A percentile compares a stretch with the other conserved stretches of the same genome.
Conservation (phyloP, 1,140 invertebrate genomes). For the Habropoda laboriosa region DNA sequence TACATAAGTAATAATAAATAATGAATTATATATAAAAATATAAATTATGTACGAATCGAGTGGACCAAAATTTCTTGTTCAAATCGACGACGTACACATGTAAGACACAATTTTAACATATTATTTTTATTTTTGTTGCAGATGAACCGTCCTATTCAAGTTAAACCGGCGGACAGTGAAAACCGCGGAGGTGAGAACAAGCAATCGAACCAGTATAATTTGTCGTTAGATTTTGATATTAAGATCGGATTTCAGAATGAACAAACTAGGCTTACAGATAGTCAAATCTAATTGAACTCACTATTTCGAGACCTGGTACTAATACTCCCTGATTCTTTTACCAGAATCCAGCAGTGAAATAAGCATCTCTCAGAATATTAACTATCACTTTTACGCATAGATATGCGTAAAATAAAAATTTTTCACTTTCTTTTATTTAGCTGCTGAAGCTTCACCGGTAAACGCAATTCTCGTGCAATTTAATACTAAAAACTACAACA, state of each 20-base stretch:
- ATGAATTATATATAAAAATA: no score
- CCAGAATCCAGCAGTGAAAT: no score
- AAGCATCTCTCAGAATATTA: background rate
- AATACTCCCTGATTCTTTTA: background rate
- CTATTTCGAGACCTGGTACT: background rate
- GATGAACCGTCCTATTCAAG: slow-evolving; percentile 99
- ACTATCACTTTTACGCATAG: background rate
- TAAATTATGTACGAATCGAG: background rate
- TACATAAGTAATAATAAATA: no score
- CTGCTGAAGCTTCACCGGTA: background rate
- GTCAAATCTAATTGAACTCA: background rate
- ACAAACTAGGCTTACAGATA: background rate
- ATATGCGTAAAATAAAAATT: background rate
- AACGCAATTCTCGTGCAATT: background rate
- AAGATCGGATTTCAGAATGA: background rate
- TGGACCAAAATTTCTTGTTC: background rate
- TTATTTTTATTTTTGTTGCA: slow-evolving; percentile 84
- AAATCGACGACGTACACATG: no score
- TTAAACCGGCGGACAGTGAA: slow-evolving; percentile 99
- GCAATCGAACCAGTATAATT: slow-evolving; percentile 37
- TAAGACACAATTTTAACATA: background rate
- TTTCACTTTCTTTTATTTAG: background rate
- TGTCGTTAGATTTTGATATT: background rate
- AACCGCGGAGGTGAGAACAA: slow-evolving; percentile 95
- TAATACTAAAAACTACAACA: background rate